Percentiles rank a stretch among this genome's conserved stretches.
Conservation (phyloP, 2,888 invertebrate genomes). For the Caenorhabditis sinica region DNA sequence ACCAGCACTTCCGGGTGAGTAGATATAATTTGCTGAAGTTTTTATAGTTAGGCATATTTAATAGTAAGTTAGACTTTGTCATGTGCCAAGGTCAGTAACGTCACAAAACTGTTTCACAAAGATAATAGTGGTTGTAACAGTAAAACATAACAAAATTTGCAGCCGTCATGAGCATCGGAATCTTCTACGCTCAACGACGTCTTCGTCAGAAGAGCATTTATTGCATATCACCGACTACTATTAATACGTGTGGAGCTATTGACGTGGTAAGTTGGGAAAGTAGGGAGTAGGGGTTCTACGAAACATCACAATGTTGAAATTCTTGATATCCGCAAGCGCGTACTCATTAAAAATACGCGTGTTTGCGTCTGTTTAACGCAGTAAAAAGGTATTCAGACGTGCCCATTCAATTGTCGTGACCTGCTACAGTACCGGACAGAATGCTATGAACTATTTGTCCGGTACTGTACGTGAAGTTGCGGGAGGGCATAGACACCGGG, state of each 20-base stretch:
- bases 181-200: conserved; percentile 85
- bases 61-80: no score
- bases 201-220: conserved; percentile 85
- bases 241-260: conserved; percentile 85
- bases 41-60: neutral
- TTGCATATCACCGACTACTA: conserved; percentile 86
- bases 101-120: neutral
- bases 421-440: no score
- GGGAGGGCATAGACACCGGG: no score
- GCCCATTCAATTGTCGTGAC: no score
- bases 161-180: conserved; percentile 86
- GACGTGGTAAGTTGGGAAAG: conserved; percentile 83
- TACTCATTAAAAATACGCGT: neutral
- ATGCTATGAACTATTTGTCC: no score
- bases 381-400: no score
- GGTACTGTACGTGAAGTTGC: no score
- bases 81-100: neutral
- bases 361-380: no score
- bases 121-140: no score
- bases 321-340: no score
- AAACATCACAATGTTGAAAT: neutral
- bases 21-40: neutral
- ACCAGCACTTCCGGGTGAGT: conserved; percentile 89
- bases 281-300: no score
- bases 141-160: neutral